A percentile compares a stretch with the other conserved stretches of the same genome.
Conservation (phyloP, 2,113 vertebrate genomes). For the Orcinus orca region DNA sequence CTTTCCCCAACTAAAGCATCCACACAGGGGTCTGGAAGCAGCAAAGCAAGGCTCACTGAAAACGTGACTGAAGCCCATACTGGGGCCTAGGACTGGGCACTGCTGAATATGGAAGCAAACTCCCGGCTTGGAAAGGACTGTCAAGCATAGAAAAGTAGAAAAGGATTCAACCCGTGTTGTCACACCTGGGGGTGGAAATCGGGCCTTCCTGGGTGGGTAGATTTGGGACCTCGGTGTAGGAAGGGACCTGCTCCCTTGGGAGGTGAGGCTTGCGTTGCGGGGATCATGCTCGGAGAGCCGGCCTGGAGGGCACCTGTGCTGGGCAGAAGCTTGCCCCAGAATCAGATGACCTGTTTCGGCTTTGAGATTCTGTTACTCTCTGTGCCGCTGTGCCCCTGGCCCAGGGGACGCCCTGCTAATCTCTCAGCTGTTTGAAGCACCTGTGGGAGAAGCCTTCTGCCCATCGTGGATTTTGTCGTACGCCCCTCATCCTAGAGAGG, state of each 20-base stretch:
- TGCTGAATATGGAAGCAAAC: fast-evolving
- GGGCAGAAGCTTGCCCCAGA: neutral
- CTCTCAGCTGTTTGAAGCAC: neutral
- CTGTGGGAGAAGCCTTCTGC: neutral
- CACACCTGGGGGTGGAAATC: neutral
- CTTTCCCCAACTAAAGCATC: neutral
- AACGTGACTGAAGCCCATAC: neutral
- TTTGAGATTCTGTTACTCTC: neutral
- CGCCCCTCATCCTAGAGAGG: neutral
- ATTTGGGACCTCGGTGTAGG: neutral
- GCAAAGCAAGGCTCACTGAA: neutral
- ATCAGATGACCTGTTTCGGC: neutral
- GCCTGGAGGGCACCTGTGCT: neutral
- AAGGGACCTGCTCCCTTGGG: neutral
- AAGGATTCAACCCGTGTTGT: neutral
- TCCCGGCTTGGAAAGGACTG: neutral
- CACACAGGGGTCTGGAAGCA: fast-evolving
- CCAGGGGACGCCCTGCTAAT: neutral
- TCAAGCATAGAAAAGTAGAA: too few species aligned
- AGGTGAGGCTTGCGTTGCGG: fast-evolving
- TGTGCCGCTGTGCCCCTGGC: neutral
- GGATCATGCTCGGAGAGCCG: neutral
- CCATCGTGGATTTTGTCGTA: fast-evolving
- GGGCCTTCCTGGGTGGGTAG: neutral
- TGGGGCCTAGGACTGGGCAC: neutral